Conservation (phyloP, 2,888 invertebrate genomes). For the Imbricaverruca yamaguchii region DNA sequence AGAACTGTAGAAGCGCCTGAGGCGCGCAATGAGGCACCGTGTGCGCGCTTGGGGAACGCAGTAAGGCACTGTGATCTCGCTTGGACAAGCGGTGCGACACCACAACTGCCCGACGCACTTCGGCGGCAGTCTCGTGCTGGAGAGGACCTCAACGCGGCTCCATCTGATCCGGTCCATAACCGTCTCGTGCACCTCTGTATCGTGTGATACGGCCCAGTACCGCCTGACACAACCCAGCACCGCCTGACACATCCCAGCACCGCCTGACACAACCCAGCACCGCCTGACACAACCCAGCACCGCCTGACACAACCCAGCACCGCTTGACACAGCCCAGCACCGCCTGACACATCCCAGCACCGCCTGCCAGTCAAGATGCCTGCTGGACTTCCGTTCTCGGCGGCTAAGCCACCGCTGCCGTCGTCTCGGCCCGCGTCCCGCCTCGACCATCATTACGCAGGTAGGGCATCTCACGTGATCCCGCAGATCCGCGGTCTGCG, state of each 20-base stretch:
- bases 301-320: background rate
- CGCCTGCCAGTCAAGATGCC: background rate
- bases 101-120: no score
- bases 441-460: background rate
- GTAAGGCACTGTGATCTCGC: no score
- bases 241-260: background rate
- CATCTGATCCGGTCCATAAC: background rate
- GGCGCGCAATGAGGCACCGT: no score
- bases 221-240: background rate
- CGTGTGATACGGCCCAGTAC: background rate
- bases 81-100: no score
- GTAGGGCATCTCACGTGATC: background rate
- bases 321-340: background rate
- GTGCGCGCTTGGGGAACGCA: no score
- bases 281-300: background rate
- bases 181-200: background rate
- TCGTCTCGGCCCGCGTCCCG: background rate
- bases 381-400: background rate
- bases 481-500: no score
- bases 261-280: background rate
- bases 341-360: background rate
- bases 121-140: no score
- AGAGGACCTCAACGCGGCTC: no score
- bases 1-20: no score
- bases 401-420: constrained; percentile 11